Conservation (phyloP, 2,888 invertebrate species). For the Formica aserva region DNA sequence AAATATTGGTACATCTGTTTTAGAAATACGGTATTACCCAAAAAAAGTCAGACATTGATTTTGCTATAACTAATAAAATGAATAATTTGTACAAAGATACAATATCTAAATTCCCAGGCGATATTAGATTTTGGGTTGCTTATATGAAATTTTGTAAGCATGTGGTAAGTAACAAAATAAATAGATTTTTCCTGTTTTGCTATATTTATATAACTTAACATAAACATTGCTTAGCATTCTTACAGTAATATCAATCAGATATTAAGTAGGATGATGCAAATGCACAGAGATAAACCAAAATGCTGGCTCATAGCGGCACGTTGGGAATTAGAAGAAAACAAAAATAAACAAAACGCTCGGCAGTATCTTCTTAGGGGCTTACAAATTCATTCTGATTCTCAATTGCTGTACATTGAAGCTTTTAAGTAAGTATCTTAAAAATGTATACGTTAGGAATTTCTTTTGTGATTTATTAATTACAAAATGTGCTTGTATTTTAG, state of each 20-base stretch:
- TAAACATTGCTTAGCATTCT: conserved; percentile 76
- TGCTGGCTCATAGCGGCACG: conserved; percentile 93
- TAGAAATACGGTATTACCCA: conserved; percentile 87
- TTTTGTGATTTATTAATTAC: neutral
- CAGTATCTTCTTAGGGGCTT: conserved; percentile 91
- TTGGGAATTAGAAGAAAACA: conserved; percentile 91
- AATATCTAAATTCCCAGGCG: conserved; percentile 90
- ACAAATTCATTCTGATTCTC: conserved; percentile 90
- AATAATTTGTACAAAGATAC: conserved; percentile 91
- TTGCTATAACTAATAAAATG: conserved; percentile 90
- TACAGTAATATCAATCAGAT: conserved; percentile 82
- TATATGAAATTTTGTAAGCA: conserved; percentile 93
- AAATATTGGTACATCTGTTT: conserved; percentile 54
- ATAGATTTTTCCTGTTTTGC: conserved; percentile 21
- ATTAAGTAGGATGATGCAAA: conserved; percentile 86
- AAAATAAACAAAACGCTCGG: conserved; percentile 90
- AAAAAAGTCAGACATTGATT: conserved; percentile 90
- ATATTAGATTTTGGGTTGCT: conserved; percentile 91
- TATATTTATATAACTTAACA: conserved; percentile 3
- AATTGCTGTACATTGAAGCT: conserved; percentile 90
- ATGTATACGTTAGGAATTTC: neutral
- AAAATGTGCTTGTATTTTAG: conserved; percentile 56
- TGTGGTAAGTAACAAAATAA: conserved; percentile 86
- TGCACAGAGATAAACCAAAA: conserved; percentile 91
- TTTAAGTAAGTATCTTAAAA: conserved; percentile 86